Base-by-base conservation (phyloP, 2,888 invertebrate genomes). In the Balanococcus diminutus region DNA sequence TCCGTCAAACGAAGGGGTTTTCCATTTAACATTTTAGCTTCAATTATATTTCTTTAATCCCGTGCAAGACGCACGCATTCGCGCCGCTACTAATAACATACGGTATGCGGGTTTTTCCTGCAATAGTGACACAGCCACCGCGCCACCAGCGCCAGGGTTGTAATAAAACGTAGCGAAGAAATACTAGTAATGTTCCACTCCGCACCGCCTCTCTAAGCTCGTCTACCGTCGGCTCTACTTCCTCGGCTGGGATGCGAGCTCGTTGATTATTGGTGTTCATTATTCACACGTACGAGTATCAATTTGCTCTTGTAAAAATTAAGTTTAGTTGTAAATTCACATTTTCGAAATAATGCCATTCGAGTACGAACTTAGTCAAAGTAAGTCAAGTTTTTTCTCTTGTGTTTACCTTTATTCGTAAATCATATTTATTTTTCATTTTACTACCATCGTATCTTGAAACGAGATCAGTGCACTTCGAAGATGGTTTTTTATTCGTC, bases 291-390 rank as follows among this genome's bases (percentile, higher is more conserved):
- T 36, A 36, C 75, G 36, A 36, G 75, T 79, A 8, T 36, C 1
- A 19, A 79, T 36, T 28, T 79, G 75, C 75, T 36, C 36, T 75
- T 36, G n/a, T 79, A 19, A 36, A n/a, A 36, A 28, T 16, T 22
- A 32, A 22, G 22, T 56, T 22, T 32, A 79, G 36, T 19, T 36
- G 32, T 79, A 32, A 79, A 36, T 79, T 79, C 19, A 36, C 22
- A 19, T 79, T 79, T 79, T 79, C 9, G 22, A 79, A 79, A 79
- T 56, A 56, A 56, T 79, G 75, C 36, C 36, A 79, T 79, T 79
- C 75, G 75, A 79, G 32, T 9, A 19, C 19, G 19, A 79, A 79
- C 36, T 36, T 79, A 79, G 36, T 79, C 75, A 79, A 79, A 79
- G 75, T 79, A 79, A 79, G 75, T 79, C 28, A n/a, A 36, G 28